Base-by-base conservation (phyloP, 2,797 vertebrate species). In the Lates japonicus region DNA sequence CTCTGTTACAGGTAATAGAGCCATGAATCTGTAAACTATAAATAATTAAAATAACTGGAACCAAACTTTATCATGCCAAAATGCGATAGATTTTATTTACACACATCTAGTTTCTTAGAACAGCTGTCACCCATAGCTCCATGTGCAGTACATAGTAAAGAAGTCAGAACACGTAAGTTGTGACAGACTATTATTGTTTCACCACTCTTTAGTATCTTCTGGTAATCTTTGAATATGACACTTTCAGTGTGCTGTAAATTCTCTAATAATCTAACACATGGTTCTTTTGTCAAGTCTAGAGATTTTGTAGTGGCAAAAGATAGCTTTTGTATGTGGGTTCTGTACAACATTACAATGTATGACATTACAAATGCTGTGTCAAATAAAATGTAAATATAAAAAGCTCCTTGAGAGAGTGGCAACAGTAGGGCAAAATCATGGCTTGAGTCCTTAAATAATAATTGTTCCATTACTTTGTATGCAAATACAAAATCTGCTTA, bases 31-130 rank as follows among this genome's bases (percentile, higher is more conserved):
- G n/a, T n/a, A n/a, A 33, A 16, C 12, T 12, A 37, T 10, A 62
- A 8, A 69, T 5, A 72, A 35, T 78, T 46, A 31, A 84, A 60
- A 65, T 61, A 72, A 68, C 41, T 44, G 70, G 25, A 16, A 10
- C 57, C 57, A 22, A 44, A n/a, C 49, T 1, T 68, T 10, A 17
- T 83, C 75, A 92, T 95, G 93, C 94, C 93, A 94, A 95, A 96
- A n/a, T n/a, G 87, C 92, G 87, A 94, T 94, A 77, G 82, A 76
- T 95, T 97, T 95, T 96, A 97, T 96, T 96, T 94, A 95, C 93
- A 94, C 83, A 85, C n/a, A n/a, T 90, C n/a, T 67, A 88, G 70
- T 91, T 90, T 94, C 87, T 92, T n/a, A 92, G 73, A 91, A 93
- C 78, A 92, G n/a, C 78, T 85, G 88, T 90, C 86, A 90, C 87